Conservation (phyloP, 2,888 invertebrate genomes). For the Parnassius apollo region DNA sequence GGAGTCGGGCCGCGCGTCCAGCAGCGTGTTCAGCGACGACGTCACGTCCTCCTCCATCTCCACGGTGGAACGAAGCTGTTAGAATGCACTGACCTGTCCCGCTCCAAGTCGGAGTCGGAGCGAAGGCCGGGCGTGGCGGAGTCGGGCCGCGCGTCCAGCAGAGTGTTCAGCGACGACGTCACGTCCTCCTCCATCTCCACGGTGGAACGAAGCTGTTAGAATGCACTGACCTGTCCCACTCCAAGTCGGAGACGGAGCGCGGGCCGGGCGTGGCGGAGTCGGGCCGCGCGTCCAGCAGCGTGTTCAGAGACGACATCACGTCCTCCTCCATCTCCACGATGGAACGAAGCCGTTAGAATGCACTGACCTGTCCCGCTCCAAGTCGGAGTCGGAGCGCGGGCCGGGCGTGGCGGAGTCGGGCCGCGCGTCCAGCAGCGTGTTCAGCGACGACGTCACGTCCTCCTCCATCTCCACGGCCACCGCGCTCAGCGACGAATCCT, state of each 20-base stretch:
- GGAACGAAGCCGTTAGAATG: too few species aligned
- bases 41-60: constrained; percentile 97
- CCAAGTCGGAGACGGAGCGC: constrained; percentile 56
- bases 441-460: constrained; percentile 95
- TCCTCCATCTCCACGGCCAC: constrained; percentile 96
- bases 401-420: constrained; percentile 77
- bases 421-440: constrained; percentile 92
- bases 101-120: constrained; percentile 58
- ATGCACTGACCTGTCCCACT: constrained; percentile 26
- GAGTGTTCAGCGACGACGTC: constrained; percentile 90
- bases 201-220: neutral
- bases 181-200: too few species aligned
- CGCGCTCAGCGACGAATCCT: constrained; percentile 89
- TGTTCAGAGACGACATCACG: constrained; percentile 95
- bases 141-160: constrained; percentile 88
- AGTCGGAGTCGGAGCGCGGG: constrained; percentile 56
- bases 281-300: constrained; percentile 89
- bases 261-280: constrained; percentile 74
- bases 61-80: constrained; percentile 69
- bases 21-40: constrained; percentile 93
- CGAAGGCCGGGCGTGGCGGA: constrained; percentile 69
- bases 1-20: constrained; percentile 87
- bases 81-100: constrained; percentile 39
- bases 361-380: constrained; percentile 44
- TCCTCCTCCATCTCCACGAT: constrained; percentile 96